These are phyloP conservation scores for Diphyllodes magnificus DNA, from an alignment of 2,113 vertebrate species.

Conservation along the genomic window DNA sequence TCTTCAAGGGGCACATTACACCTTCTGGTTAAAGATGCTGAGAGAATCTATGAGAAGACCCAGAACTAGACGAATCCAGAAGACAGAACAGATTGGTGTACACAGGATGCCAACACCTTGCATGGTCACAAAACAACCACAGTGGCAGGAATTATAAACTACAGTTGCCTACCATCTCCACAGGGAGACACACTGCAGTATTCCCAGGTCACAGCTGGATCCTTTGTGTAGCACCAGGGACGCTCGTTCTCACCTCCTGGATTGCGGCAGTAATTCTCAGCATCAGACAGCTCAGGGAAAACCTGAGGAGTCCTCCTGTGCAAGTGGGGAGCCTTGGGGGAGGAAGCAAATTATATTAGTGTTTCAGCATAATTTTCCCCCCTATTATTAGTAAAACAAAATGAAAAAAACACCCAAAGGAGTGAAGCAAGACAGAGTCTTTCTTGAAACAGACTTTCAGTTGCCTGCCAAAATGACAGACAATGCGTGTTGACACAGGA, in stretches of 20 bases:
- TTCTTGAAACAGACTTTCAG: neutral
- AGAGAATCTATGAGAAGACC: neutral
- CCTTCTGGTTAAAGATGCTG: neutral
- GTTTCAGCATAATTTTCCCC: neutral
- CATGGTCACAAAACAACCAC: neutral
- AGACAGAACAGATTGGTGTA: neutral
- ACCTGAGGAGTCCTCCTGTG: slow-evolving; percentile 80
- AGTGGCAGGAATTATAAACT: neutral
- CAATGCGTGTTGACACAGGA: fast-evolving
- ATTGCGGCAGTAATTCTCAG: slow-evolving; percentile 85
- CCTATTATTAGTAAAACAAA: neutral
- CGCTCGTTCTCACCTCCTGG: slow-evolving; percentile 82
- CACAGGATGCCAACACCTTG: neutral
- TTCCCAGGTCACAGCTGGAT: slow-evolving; percentile 82
- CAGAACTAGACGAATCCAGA: neutral
- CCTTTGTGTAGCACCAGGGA: slow-evolving; percentile 87
- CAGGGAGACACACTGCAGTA: slow-evolving; percentile 81
- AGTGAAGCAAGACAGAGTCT: neutral
- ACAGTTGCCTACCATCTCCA: slow-evolving; percentile 54
- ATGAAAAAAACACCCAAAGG: neutral
- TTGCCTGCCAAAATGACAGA: neutral
- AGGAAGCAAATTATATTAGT: neutral
- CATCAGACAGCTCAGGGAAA: slow-evolving; percentile 82
- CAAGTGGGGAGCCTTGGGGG: slow-evolving; percentile 75
- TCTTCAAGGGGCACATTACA: neutral